Evolutionary conservation across 2,888 invertebrate genomes (phyloP), one percentile per base, ranked within the genome.

Genomic region (Rhagophthalmus giganteus): DNA sequence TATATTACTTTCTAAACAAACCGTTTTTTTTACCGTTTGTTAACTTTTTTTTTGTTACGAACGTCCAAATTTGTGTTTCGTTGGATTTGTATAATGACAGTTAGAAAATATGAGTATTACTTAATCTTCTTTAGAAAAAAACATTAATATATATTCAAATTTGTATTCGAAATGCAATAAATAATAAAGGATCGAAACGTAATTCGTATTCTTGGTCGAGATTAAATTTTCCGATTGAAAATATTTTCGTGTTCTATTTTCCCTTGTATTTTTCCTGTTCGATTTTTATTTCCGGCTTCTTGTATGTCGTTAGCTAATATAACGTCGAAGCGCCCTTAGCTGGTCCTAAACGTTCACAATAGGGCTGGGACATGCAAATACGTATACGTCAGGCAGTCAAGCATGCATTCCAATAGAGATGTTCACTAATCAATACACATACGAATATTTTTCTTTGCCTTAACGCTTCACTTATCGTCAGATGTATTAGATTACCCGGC

Each of bases 291-390:
- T 67, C 65, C 64, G 59, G 61, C 54, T 65, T 59, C 64, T 62
- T 59, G 55, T 66, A 63, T 62, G 63, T 67, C 65, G 67, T 67
- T 67, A 66, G 66, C 66, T 67, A 67, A 67, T 66, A 66, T 64
- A 60, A 63, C 61, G 64, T 60, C 58, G 60, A 61, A 60, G 64
- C 62, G 55, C 62, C 60, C 60, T 63, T 58, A 58, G 44, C 54
- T 50, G 49, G 51, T 55, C 55, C 48, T 53, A 54, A 48, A 55
- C 60, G 55, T 40, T 59, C 60, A 67, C 67, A 67, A 67, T 67
- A 57, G 62, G 58, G 60, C 52, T 54, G 60, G 58, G 62, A 66
- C 63, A 63, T 67, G 64, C 60, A 65, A 58, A 62, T 61, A 63
- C 60, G 63, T 64, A 64, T 63, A 59, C 45, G 49, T 55, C 59